Percentiles rank a stretch among this genome's conserved stretches.
Evolutionary conservation across 2,797 vertebrate species (phyloP).

Genomic region (Catamblyrhynchus diadema): DNA sequence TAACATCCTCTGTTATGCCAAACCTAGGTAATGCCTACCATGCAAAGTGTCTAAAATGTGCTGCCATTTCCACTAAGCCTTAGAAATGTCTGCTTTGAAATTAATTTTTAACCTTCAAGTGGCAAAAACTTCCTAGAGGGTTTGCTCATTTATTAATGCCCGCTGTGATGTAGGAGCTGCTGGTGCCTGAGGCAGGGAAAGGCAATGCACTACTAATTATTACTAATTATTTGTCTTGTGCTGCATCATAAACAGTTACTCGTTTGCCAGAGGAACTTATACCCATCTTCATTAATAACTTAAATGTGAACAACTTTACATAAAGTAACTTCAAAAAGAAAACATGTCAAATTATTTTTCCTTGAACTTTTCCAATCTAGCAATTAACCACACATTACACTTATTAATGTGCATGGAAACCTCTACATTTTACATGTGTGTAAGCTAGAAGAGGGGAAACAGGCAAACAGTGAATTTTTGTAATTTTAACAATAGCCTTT

Average conservation of each 20-base stretch:
- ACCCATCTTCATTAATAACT: not conserved
- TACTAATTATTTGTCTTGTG: not conserved
- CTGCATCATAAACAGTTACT: not conserved
- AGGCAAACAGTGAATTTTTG: not conserved
- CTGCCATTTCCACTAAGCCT: conserved; percentile 21
- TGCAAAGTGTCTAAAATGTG: not conserved
- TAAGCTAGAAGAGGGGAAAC: not conserved
- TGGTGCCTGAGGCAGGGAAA: not conserved
- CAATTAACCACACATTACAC: not conserved
- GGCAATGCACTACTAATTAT: not conserved
- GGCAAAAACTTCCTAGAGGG: not conserved
- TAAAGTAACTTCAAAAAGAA: not conserved
- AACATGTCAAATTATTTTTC: not conserved
- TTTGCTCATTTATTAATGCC: not conserved
- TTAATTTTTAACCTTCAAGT: conserved; percentile 9
- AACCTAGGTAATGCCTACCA: not conserved
- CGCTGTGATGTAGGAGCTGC: not conserved
- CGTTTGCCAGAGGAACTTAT: not conserved
- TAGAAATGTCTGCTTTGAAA: conserved; percentile 9
- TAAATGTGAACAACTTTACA: not conserved
- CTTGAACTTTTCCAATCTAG: not conserved
- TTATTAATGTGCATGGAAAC: not conserved
- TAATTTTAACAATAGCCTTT: not conserved
- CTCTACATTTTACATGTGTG: not conserved
- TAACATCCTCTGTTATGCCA: not conserved